Base-by-base conservation (phyloP, 2,113 vertebrate genomes). In the Rana temporaria region DNA sequence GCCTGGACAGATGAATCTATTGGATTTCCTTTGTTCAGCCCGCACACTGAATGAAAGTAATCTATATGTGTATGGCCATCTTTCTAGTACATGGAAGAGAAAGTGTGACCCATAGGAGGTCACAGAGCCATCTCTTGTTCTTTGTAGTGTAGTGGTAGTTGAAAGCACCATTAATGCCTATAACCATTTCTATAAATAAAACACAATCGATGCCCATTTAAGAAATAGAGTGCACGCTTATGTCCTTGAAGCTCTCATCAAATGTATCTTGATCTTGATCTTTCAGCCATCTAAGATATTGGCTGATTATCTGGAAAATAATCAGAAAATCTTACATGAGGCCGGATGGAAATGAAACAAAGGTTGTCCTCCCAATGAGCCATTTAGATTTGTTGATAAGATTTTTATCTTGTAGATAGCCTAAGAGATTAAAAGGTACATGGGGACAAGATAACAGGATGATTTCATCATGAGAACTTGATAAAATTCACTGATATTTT, bases 261-360 rank as follows among this genome's bases (percentile, higher is more conserved):
- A 12, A 20, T 17, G 59, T 74, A 59, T 79, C 78, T 48, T 70
- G 48, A 59, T 79, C 78, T 48, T 70, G 48, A 68, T 80, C 19
- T 62, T 69, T 17, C 11, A 48, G 14, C 16, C 18, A 62, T 70
- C 56, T 30, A 62, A 71, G 59, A 32, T 30, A 38, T 14, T 20
- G 22, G 24, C 15, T 20, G 22, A 48, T 64, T 66, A 64, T 65
- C 62, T 52, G 8, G 15, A 55, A 20, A 53, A 18, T 32, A 19
- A 78, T 65, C 30, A 53, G 17, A n/a, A 20, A 26, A 26, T 78
- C 8, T n/a, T 7, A 67, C 53, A 18, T 14, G 3, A 77, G n/a
- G n/a, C 1, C 18, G 73, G n/a, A 48, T 24, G 48, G 42, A 24
- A 6, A 17, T 20, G 24, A 66, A 66, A 78, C 65, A 69, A 79